phyloP scores from a whole-genome alignment of 1,140 invertebrate species.

The Drosophila fuyamai region DNA sequence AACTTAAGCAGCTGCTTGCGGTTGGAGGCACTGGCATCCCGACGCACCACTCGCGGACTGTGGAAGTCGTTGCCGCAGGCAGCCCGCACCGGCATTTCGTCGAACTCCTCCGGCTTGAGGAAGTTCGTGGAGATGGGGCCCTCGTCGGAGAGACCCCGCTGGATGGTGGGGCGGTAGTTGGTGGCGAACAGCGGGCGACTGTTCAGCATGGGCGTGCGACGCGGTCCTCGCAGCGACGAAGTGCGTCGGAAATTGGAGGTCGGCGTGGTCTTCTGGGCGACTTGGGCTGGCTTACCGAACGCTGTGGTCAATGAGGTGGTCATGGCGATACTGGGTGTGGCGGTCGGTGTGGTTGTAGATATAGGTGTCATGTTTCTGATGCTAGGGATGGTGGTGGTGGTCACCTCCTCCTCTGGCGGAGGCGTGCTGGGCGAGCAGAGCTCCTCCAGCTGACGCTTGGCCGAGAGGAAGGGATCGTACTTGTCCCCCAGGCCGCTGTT shows the following conservation, averaged over 20 bases:
- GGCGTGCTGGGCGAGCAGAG: slow-evolving; percentile 85
- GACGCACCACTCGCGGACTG: slow-evolving; percentile 73
- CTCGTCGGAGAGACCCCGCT: slow-evolving; percentile 82
- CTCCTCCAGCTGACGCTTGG: slow-evolving; percentile 90
- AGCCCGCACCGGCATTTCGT: slow-evolving; percentile 83
- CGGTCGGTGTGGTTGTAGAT: slow-evolving; percentile 39
- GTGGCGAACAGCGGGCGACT: slow-evolving; percentile 75
- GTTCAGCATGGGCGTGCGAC: slow-evolving; percentile 67
- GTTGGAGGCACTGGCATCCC: slow-evolving; percentile 75
- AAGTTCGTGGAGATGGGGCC: slow-evolving; percentile 84
- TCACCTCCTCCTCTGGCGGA: slow-evolving; percentile 46
- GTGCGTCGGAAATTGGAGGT: slow-evolving; percentile 78
- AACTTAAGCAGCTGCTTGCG: slow-evolving; percentile 73
- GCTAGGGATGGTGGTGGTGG: slow-evolving; percentile 3
- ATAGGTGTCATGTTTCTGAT: slow-evolving; percentile 22
- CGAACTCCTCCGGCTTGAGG: slow-evolving; percentile 82
- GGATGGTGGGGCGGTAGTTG: slow-evolving; percentile 80
- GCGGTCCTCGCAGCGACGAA: slow-evolving; percentile 74
- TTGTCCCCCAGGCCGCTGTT: slow-evolving; percentile 84
- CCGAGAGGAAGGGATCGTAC: slow-evolving; percentile 89
- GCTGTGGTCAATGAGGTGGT: slow-evolving; percentile 56
- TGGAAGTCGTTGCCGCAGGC: slow-evolving; percentile 81
- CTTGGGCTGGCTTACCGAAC: slow-evolving; percentile 1
- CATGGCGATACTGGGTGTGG: slow-evolving; percentile 39
- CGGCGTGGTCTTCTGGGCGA: slow-evolving; percentile 27